Conservation (phyloP, 2,888 invertebrate genomes). For the Tetranychus piercei region DNA sequence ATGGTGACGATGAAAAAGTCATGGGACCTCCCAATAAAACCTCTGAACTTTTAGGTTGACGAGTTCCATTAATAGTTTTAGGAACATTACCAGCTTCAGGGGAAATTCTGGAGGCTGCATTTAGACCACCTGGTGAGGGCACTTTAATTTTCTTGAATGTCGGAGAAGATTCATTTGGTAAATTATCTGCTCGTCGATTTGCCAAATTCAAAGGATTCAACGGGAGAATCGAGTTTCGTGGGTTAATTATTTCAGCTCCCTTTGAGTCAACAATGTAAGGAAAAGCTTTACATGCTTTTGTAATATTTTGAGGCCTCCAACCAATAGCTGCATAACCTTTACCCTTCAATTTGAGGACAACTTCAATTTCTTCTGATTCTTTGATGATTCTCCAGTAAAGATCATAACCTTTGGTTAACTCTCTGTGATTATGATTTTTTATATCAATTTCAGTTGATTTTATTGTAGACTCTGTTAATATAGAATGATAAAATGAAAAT, state of each 20-base stretch:
- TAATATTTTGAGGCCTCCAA: constrained; percentile 55
- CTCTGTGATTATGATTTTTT: constrained; percentile 47
- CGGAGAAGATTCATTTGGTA: not conserved
- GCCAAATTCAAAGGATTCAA: not conserved
- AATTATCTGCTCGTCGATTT: not conserved
- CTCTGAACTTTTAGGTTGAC: not conserved
- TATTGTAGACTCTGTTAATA: constrained; percentile 48
- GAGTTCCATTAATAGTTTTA: not conserved
- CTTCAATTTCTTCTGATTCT: constrained; percentile 57
- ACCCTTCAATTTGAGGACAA: constrained; percentile 67
- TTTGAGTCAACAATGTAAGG: constrained; percentile 41
- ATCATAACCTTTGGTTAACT: constrained; percentile 52
- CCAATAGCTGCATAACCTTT: constrained; percentile 72
- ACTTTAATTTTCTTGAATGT: constrained; percentile 10
- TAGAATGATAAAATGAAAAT: constrained; percentile 19
- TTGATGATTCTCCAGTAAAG: constrained; percentile 67
- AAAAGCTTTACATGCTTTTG: constrained; percentile 58
- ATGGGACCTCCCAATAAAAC: not conserved
- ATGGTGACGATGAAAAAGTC: not conserved
- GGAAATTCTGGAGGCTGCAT: not conserved
- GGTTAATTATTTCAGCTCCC: not conserved
- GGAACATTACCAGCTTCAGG: not conserved
- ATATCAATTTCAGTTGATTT: constrained; percentile 54
- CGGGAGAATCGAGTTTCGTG: not conserved
- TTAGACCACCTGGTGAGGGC: not conserved